Percentiles rank a stretch among this genome's conserved stretches.
Conservation (phyloP, 2,888 invertebrate genomes). For the Volucella bombylans region DNA sequence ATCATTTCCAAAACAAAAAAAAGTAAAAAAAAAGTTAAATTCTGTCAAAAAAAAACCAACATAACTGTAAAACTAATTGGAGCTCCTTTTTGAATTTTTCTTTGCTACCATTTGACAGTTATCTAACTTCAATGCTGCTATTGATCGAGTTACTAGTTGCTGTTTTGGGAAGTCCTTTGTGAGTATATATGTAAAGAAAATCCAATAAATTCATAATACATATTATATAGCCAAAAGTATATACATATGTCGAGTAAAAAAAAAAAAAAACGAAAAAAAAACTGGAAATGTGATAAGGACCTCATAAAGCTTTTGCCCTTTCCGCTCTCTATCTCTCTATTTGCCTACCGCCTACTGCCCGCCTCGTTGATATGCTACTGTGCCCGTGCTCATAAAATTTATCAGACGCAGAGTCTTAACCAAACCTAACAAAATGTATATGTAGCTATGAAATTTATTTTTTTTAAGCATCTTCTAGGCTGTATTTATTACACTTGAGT, state of each 20-base stretch:
- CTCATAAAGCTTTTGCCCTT: constrained; percentile 62
- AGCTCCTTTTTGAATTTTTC: constrained; percentile 74
- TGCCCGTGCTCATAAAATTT: constrained; percentile 41
- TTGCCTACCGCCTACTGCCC: constrained; percentile 52
- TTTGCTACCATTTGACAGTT: constrained; percentile 74
- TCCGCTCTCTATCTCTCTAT: constrained; percentile 41
- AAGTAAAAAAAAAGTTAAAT: constrained; percentile 52
- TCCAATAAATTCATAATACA: constrained; percentile 54
- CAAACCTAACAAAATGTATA: constrained; percentile 50
- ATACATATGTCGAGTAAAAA: constrained; percentile 62
- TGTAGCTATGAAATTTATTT: constrained; percentile 51
- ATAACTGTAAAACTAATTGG: constrained; percentile 70
- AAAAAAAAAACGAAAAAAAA: constrained; percentile 45
- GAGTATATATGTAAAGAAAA: constrained; percentile 77
- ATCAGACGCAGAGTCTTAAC: constrained; percentile 60
- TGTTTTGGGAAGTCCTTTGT: constrained; percentile 81
- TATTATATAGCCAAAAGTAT: constrained; percentile 46
- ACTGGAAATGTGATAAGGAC: constrained; percentile 52
- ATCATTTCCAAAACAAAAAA: constrained; percentile 64
- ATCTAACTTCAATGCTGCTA: constrained; percentile 73
- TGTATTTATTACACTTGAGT: constrained; percentile 43
- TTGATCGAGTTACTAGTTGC: constrained; percentile 77
- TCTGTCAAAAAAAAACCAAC: constrained; percentile 60
- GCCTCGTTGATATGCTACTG: constrained; percentile 52
- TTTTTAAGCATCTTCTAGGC: constrained; percentile 28